Conservation (phyloP, 2,113 vertebrate genomes). For the Sinocyclocheilus rhinocerous region DNA sequence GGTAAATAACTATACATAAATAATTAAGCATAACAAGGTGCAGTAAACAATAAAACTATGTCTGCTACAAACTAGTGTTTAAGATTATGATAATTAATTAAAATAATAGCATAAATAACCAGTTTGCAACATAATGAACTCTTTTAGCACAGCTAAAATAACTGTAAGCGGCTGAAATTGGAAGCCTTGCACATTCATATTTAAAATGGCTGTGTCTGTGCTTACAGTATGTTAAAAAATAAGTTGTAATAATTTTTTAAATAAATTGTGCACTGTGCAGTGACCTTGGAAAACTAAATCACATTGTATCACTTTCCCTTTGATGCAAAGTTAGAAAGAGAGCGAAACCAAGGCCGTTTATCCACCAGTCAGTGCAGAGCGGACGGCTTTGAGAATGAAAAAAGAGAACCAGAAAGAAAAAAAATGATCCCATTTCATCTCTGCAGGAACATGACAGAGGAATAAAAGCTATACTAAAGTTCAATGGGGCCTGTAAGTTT, state of each 20-base stretch:
- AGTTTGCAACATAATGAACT: not conserved
- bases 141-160: not conserved
- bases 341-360: constrained; percentile 52
- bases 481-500: constrained; percentile 57
- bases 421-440: constrained; percentile 55
- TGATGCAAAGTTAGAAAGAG: constrained; percentile 32
- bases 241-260: too few relatives aligned
- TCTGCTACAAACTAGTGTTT: not conserved
- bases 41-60: not conserved
- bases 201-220: not conserved
- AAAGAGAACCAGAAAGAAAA: constrained; percentile 13
- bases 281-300: constrained; percentile 36
- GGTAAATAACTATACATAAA: not conserved
- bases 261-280: constrained; percentile 20
- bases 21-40: not conserved
- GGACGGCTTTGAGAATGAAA: constrained; percentile 48
- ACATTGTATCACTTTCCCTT: constrained; percentile 19
- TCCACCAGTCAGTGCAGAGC: constrained; percentile 35
- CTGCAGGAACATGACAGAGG: constrained; percentile 56
- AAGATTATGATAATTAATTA: not conserved
- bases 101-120: not conserved
- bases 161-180: not conserved
- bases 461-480: constrained; percentile 62
- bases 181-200: not conserved
- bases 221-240: not conserved